These are phyloP conservation scores for Xiphophorus couchianus DNA, from an alignment of 2,113 vertebrate genomes.

Conservation along the genomic window DNA sequence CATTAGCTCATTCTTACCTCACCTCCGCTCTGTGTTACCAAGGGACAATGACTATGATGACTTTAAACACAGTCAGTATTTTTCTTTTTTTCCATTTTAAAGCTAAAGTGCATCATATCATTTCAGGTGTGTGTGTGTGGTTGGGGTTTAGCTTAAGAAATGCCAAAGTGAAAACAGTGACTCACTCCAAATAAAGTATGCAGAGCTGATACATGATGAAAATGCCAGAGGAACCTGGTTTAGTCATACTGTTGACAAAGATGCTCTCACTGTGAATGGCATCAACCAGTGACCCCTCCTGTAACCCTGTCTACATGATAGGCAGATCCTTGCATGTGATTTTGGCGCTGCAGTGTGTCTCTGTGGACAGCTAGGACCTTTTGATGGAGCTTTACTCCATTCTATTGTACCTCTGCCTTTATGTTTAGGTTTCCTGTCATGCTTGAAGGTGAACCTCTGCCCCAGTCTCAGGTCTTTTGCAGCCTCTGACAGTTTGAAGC, in stretches of 20 bases:
- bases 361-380: constrained; percentile 15
- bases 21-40: constrained; percentile 49
- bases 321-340: constrained; percentile 13
- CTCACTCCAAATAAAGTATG: constrained; percentile 49
- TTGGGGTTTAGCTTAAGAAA: constrained; percentile 15
- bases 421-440: background rate
- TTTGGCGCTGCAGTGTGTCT: constrained; percentile 10
- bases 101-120: constrained; percentile 23
- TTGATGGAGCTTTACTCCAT: constrained; percentile 5
- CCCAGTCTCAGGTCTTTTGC: background rate
- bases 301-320: constrained; percentile 40
- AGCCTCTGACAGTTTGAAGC: too few relatives aligned
- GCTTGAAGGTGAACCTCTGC: background rate
- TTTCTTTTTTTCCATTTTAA: constrained; percentile 28
- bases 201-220: constrained; percentile 32
- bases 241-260: constrained; percentile 65
- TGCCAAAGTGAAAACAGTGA: constrained; percentile 42
- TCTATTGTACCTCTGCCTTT: background rate
- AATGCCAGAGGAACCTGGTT: constrained; percentile 39
- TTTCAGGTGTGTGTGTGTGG: constrained; percentile 2
- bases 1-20: constrained; percentile 73
- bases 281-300: constrained; percentile 29
- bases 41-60: constrained; percentile 62
- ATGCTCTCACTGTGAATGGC: constrained; percentile 42
- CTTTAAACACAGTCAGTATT: constrained; percentile 20